phyloP scores from a whole-genome alignment of 2,888 invertebrate species.

The Antheraea yamamai region DNA sequence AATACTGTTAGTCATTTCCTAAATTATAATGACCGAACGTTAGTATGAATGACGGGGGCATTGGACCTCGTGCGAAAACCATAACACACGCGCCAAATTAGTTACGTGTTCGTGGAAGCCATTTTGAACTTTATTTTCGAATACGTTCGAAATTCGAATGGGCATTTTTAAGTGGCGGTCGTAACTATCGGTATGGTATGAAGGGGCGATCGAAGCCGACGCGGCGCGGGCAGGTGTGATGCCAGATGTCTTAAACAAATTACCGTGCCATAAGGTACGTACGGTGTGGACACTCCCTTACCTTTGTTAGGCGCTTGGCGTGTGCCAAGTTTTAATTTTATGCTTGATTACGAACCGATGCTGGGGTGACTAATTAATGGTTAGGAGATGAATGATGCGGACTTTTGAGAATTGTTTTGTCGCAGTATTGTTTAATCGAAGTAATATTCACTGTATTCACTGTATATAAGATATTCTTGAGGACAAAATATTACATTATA shows the following conservation, averaged over 20 bases:
- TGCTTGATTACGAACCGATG: slow-evolving; percentile 75
- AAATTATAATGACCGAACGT: slow-evolving; percentile 70
- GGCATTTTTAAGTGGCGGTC: slow-evolving; percentile 29
- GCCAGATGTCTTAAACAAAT: slow-evolving; percentile 82
- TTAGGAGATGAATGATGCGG: slow-evolving; percentile 63
- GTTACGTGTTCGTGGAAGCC: slow-evolving; percentile 27
- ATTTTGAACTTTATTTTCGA: slow-evolving; percentile 42
- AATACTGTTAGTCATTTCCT: slow-evolving; percentile 78
- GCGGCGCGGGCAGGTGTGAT: slow-evolving; percentile 76
- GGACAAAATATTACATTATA: not conserved
- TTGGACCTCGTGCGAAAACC: slow-evolving; percentile 72
- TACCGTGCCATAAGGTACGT: slow-evolving; percentile 77
- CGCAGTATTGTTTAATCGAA: slow-evolving; percentile 35
- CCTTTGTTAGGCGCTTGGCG: slow-evolving; percentile 68
- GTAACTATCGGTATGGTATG: slow-evolving; percentile 57
- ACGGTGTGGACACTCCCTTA: slow-evolving; percentile 75
- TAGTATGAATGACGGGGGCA: slow-evolving; percentile 69
- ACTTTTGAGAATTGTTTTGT: slow-evolving; percentile 45
- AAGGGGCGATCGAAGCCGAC: slow-evolving; percentile 43
- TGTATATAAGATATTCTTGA: not conserved
- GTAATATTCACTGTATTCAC: not conserved
- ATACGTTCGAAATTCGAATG: slow-evolving; percentile 26
- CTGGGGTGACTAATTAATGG: slow-evolving; percentile 75
- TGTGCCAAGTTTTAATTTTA: slow-evolving; percentile 82
- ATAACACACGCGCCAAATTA: slow-evolving; percentile 52